phyloP scores from a whole-genome alignment of 2,888 invertebrate species.

The Eubasilissa splendida region DNA sequence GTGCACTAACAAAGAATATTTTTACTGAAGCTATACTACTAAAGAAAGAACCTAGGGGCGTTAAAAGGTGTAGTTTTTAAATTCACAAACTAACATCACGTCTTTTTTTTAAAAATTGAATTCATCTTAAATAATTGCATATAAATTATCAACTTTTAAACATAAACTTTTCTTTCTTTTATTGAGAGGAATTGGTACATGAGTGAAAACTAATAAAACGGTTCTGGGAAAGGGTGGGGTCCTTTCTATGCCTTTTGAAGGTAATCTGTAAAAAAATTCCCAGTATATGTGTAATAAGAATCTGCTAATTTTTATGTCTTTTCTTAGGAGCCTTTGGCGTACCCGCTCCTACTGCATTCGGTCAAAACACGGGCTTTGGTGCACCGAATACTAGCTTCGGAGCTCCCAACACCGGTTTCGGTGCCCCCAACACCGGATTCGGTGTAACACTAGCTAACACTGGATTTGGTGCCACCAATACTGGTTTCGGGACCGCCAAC shows the following conservation, averaged over 20 bases:
- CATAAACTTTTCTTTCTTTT: not conserved
- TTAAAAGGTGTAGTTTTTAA: no score
- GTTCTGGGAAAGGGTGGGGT: not conserved
- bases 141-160: no score
- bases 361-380: conserved; percentile 60
- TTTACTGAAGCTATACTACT: no score
- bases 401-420: conserved; percentile 62
- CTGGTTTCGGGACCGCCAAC: conserved; percentile 49
- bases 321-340: conserved; percentile 53
- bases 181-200: not conserved
- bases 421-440: conserved; percentile 62
- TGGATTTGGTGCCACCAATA: conserved; percentile 62
- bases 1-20: no score
- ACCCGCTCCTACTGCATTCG: conserved; percentile 61
- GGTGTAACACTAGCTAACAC: conserved; percentile 27
- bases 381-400: conserved; percentile 58
- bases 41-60: no score
- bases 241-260: no score
- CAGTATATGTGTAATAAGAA: not conserved
- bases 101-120: no score
- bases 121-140: no score
- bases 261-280: not conserved
- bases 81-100: no score
- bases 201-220: not conserved
- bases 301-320: conserved; percentile 57